Evolutionary conservation across 2,113 vertebrate genomes (phyloP), one percentile per base, ranked within the genome.

Genomic region (Esox niger): DNA sequence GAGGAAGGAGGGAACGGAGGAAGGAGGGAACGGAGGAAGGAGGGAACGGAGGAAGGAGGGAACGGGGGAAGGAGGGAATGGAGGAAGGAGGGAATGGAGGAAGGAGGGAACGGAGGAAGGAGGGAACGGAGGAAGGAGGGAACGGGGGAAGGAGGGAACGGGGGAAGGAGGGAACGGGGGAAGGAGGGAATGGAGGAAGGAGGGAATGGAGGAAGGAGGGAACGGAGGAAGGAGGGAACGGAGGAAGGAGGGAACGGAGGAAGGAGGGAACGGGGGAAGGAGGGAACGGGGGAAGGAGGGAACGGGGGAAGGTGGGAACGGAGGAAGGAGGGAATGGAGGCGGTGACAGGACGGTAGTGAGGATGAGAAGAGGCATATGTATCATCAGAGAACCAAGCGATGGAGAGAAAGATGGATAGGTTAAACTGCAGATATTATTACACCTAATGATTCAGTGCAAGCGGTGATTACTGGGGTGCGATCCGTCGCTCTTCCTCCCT

Each of bases 371-470:
- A 31, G 46, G 66, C 69, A 33, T 66, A 83, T 80, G 72, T 73
- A 81, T 85, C 84, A 76, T 71, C 23, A 10, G 69, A 21, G 35
- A 27, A 78, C 38, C 77, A 69, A 69, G 49, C 82, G 83, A 86
- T 79, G 75, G 83, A 27, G 79, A 77, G 71, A 69, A 54, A 82
- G 83, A 86, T 76, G 77, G 84, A 89, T 82, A 79, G 78, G 70
- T 77, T 78, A 75, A 82, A 87, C 81, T 72, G 80, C 81, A 84
- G 84, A 87, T 88, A 87, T 89, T 88, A 89, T 91, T 84, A 85
- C 75, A 83, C 83, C 82, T 90, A 90, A 91, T 89, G 85, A 89
- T 82, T 90, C 89, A 90, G 78, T 79, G 90, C 78, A 88, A 89
- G 84, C 84, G 88, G 79, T 71, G 74, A 85, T 87, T 86, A 88